Evolutionary conservation across 2,888 invertebrate genomes (phyloP).

Genomic region (Tortricodes alternella): DNA sequence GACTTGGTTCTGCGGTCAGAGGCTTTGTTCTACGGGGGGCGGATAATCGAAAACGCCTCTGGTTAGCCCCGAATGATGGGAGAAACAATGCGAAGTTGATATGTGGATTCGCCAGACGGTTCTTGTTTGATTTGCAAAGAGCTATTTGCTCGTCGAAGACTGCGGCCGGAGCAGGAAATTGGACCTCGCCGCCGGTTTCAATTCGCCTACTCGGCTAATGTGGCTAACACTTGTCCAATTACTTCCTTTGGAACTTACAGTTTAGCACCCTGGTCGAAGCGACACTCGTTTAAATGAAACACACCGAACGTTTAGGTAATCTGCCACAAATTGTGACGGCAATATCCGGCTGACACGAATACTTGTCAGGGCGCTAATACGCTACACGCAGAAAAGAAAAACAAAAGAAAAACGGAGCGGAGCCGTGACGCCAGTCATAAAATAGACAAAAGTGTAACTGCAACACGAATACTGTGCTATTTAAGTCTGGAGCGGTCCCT

Average conservation of each 20-base stretch:
- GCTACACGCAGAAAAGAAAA: conserved; percentile 66
- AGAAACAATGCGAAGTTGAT: conserved; percentile 81
- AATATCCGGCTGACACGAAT: conserved; percentile 67
- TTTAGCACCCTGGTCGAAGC: conserved; percentile 48
- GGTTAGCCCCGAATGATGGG: conserved; percentile 75
- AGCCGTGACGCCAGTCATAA: conserved; percentile 71
- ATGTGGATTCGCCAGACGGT: conserved; percentile 77
- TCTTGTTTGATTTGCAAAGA: conserved; percentile 81
- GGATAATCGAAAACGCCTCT: conserved; percentile 82
- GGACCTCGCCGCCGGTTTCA: conserved; percentile 58
- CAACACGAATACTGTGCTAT: conserved; percentile 75
- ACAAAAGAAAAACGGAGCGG: conserved; percentile 47
- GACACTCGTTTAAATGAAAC: conserved; percentile 61
- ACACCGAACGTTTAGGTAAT: conserved; percentile 43
- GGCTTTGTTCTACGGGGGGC: conserved; percentile 78
- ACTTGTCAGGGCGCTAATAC: conserved; percentile 70
- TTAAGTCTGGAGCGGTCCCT: conserved; percentile 72
- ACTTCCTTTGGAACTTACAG: conserved; percentile 60
- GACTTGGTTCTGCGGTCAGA: conserved; percentile 80
- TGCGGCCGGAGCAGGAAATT: conserved; percentile 75
- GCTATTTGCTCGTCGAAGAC: conserved; percentile 76
- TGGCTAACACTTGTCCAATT: conserved; percentile 73
- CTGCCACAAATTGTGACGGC: conserved; percentile 57
- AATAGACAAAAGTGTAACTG: conserved; percentile 79
- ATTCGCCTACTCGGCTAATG: conserved; percentile 36